These are phyloP conservation scores for Microtus oregoni DNA, from an alignment of 2,113 vertebrate species.

Conservation along the genomic window DNA sequence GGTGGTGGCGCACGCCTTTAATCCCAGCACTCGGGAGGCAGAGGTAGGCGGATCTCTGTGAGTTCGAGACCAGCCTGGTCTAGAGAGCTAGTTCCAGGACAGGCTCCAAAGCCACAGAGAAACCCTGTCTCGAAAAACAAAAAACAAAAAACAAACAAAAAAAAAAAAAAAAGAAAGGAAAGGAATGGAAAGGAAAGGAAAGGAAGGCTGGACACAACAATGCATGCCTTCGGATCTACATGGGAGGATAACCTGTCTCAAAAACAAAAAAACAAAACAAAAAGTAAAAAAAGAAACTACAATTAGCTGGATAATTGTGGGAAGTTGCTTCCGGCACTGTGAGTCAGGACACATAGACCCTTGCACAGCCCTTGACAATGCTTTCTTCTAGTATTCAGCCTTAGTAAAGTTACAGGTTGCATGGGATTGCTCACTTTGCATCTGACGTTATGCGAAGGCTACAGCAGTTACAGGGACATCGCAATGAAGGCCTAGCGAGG, in stretches of 20 bases:
- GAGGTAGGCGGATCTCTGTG: too few relatives aligned
- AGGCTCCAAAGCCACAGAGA: too few relatives aligned
- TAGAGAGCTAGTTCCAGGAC: too few relatives aligned
- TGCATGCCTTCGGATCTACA: background rate
- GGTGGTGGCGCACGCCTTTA: too few relatives aligned
- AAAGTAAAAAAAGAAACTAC: background rate
- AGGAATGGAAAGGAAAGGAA: background rate
- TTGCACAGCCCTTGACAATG: background rate
- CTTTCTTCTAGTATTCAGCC: background rate
- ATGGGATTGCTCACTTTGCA: background rate
- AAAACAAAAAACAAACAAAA: too few relatives aligned
- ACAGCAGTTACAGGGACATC: background rate
- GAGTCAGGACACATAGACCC: background rate
- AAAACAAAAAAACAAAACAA: background rate
- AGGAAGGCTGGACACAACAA: background rate
- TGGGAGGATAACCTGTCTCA: background rate
- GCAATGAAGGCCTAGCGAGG: background rate
- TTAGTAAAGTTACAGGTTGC: background rate
- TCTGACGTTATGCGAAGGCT: background rate
- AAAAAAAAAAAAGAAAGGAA: too few relatives aligned
- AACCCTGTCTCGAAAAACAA: too few relatives aligned
- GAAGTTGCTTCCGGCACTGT: background rate
- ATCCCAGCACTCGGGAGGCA: too few relatives aligned
- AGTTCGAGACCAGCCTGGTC: too few relatives aligned
- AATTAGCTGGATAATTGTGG: background rate